Evolutionary conservation across 2,888 invertebrate species (phyloP), one percentile per base, ranked within the genome.

Genomic region (Orchestes rusci): DNA sequence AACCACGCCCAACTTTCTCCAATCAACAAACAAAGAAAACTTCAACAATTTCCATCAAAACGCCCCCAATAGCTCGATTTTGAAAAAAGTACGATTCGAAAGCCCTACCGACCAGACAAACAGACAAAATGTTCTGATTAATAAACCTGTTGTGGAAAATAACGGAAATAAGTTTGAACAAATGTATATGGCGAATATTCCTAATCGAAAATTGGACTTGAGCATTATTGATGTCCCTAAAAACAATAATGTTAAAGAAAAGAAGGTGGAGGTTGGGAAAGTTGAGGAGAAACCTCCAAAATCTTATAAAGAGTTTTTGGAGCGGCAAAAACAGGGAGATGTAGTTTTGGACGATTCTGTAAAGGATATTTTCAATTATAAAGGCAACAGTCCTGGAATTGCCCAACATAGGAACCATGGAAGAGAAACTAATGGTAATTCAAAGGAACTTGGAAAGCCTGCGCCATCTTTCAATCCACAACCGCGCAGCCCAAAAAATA

Each of bases 171-270:
- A n/a, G n/a, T n/a, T n/a, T n/a, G n/a, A n/a, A n/a, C n/a, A n/a
- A n/a, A n/a, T n/a, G n/a, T 68, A 68, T 50, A 60, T 67, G 63
- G 64, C 65, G 8, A 68, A 67, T 50, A 58, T 68, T 20, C 68
- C 69, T 16, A 67, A 62, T 52, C 55, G 65, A 41, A 58, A 64
- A 30, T 53, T 69, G 39, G 69, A 69, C 56, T 59, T 68, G 41
- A 68, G 68, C 53, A 46, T 67, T 19, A 59, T 67, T 39, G 66
- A 68, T 44, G 30, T 57, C n/a, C 52, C 53, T 13, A 53, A 48
- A 45, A 42, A 39, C 23, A 30, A n/a, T n/a, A n/a, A n/a, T n/a
- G n/a, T n/a, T n/a, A n/a, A n/a, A n/a, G n/a, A n/a, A n/a, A n/a
- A n/a, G n/a, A n/a, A n/a, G n/a, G n/a, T n/a, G 20, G 28, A 38